Evolutionary conservation across 1,140 invertebrate genomes (phyloP).

Genomic region (Cydia splendana): DNA sequence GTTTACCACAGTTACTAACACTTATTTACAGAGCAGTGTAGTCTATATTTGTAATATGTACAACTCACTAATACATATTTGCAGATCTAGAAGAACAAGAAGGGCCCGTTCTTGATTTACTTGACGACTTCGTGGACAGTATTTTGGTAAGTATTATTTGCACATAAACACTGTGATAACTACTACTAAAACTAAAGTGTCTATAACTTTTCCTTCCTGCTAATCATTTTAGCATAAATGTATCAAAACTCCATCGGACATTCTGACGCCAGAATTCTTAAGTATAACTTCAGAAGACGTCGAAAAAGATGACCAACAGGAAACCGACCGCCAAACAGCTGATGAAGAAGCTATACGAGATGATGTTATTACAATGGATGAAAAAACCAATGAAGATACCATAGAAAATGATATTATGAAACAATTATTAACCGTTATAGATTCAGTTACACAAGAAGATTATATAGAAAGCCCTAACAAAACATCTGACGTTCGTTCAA

Average conservation of each 20-base stretch:
- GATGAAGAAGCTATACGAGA: neutral
- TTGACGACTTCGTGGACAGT: constrained; percentile 60
- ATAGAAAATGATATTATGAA: constrained; percentile 5
- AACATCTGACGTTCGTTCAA: neutral
- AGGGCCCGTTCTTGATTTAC: constrained; percentile 62
- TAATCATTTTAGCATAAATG: neutral
- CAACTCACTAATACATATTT: constrained; percentile 34
- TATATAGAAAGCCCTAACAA: neutral
- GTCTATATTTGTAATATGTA: constrained; percentile 5
- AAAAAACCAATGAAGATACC: neutral
- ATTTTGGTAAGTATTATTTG: constrained; percentile 50
- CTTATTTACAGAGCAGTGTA: too few species aligned
- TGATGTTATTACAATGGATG: neutral
- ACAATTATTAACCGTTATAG: neutral
- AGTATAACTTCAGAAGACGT: neutral
- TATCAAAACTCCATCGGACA: constrained; percentile 4
- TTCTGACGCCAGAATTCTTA: constrained; percentile 3
- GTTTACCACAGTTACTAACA: too few species aligned
- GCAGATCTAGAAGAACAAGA: constrained; percentile 65
- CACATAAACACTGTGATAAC: too few species aligned
- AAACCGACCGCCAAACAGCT: neutral
- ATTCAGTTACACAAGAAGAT: neutral
- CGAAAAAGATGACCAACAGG: neutral
- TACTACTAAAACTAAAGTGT: too few species aligned
- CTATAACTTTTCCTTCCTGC: too few species aligned